Evolutionary conservation across 2,888 invertebrate species (phyloP), one percentile per base, ranked within the genome.

Genomic region (Ectemnius lituratus): DNA sequence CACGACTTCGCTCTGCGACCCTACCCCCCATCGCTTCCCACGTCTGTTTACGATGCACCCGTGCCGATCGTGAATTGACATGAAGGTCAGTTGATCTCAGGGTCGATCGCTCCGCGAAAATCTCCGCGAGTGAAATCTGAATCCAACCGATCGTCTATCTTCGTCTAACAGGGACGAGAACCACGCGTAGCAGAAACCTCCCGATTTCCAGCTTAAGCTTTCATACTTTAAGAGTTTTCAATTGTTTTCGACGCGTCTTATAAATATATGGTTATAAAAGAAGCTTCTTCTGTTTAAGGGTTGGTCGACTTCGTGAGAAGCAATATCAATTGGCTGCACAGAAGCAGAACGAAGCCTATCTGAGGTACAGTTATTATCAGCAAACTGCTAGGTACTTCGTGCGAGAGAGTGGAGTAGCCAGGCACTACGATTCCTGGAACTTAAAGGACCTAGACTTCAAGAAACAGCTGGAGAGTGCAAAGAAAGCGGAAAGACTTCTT

Each of bases 261-360:
- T 5, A 46, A 27, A 62, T 37, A 37, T 37, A 8, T 37, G 23
- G 65, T 67, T 64, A 65, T 72, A 58, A 75, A 20, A 20, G 47
- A 58, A 14, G 16, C 49, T 78, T 78, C 45, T 78, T 62, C 13
- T 78, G 63, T 85, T 86, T 28, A 81, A 87, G 87, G 87, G 82
- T 84, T 68, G 85, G 84, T 78, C 85, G 86, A 46, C 70, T 83
- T 14, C 83, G 85, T 6, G 89, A 90, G 80, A 84, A 78, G 66
- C 86, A 87, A 65, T 88, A 90, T 76, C 90, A 90, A 75, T 75
- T 84, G 45, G 86, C 85, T n/a, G 90, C 89, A 1, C 88, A 89
- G 64, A 88, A 84, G 73, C 86, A 88, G 49, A 88, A 89, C 84
- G 86, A 88, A 65, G 85, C 82, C 2, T 74, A 70, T 37, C 74